These are phyloP conservation scores for Limnothrissa miodon DNA, from an alignment of 2,113 vertebrate species.

Conservation along the genomic window DNA sequence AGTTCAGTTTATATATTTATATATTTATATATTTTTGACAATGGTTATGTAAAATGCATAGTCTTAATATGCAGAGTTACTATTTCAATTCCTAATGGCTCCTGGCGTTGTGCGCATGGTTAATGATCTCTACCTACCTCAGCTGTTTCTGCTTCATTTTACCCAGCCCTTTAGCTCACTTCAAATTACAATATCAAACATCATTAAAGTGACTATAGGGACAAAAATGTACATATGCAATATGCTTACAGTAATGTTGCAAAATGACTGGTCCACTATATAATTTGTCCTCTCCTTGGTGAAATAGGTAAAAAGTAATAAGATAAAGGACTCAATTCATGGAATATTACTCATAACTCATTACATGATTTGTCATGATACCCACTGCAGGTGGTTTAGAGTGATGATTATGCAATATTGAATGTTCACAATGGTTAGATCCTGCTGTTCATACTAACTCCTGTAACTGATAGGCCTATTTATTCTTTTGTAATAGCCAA, in stretches of 20 bases:
- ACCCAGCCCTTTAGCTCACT: background rate
- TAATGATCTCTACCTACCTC: background rate
- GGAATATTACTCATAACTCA: background rate
- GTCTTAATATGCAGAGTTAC: background rate
- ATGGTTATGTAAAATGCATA: slow-evolving; percentile 12
- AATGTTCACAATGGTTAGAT: background rate
- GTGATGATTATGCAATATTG: background rate
- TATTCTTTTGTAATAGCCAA: background rate
- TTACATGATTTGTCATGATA: background rate
- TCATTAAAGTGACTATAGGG: too few species aligned
- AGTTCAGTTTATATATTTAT: background rate
- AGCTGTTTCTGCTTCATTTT: background rate
- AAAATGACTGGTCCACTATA: background rate
- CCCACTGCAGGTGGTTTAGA: background rate
- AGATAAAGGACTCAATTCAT: background rate
- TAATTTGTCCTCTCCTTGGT: background rate
- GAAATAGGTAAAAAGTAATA: background rate
- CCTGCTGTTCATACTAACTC: background rate
- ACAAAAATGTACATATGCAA: too few species aligned
- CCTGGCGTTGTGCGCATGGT: background rate
- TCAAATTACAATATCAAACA: too few species aligned
- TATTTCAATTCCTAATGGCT: background rate
- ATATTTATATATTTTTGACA: background rate
- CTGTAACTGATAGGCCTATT: background rate
- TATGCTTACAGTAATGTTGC: background rate